These are phyloP conservation scores for Enteromius anoplus DNA, from an alignment of 2,797 vertebrate genomes.

Conservation along the genomic window DNA sequence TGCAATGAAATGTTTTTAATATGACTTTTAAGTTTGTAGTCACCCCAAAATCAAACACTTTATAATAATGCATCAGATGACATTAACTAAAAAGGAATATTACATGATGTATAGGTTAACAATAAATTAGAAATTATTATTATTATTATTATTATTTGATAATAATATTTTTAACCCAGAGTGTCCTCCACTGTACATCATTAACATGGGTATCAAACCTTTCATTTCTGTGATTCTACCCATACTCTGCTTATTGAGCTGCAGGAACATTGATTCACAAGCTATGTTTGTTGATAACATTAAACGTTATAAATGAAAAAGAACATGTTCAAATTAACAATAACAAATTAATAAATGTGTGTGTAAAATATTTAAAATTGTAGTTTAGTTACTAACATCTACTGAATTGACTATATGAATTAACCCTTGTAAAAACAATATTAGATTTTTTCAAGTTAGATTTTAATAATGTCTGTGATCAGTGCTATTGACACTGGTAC, in stretches of 20 bases:
- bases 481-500: neutral
- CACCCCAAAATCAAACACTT: neutral
- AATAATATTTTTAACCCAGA: too few species aligned
- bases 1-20: neutral
- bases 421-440: neutral
- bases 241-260: neutral
- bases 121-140: too few species aligned
- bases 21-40: neutral
- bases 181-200: neutral
- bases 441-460: neutral
- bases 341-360: too few species aligned
- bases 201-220: neutral
- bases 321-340: too few species aligned
- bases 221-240: neutral
- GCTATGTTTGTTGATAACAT: neutral
- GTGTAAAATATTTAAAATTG: too few species aligned
- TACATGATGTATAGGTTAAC: neutral
- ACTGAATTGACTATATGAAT: neutral
- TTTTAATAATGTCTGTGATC: neutral
- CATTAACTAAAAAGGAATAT: neutral
- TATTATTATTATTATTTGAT: too few species aligned
- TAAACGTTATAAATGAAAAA: neutral
- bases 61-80: neutral
- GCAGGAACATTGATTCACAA: neutral
- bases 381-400: neutral